Evolutionary conservation across 2,113 vertebrate genomes (phyloP).

Genomic region (Pica pica): DNA sequence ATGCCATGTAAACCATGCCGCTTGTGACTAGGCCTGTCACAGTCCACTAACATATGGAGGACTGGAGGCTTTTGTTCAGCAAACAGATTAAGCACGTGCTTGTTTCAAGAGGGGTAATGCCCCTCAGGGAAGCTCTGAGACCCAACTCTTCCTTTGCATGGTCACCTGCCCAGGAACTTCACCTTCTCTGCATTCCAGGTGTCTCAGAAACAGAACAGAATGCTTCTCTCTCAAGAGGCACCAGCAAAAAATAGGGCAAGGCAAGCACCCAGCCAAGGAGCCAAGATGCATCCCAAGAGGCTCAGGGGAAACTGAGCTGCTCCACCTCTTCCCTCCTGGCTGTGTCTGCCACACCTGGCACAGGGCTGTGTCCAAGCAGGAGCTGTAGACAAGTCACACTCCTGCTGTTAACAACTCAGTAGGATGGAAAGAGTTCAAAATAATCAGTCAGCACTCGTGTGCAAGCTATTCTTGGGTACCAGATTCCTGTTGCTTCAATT

Average conservation of each 20-base stretch:
- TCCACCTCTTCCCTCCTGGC: background rate
- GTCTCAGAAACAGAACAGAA: background rate
- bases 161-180: background rate
- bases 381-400: background rate
- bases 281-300: background rate
- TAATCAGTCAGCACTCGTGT: background rate
- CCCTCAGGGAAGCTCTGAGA: fast-evolving
- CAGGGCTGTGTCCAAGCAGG: background rate
- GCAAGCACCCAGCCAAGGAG: background rate
- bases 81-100: background rate
- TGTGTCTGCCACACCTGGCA: background rate
- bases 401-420: background rate
- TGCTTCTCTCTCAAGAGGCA: background rate
- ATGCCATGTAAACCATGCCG: background rate
- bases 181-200: background rate
- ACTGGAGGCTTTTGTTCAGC: background rate
- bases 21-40: background rate
- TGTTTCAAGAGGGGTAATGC: fast-evolving
- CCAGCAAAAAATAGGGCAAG: background rate
- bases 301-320: background rate
- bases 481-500: background rate
- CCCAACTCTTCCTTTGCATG: background rate
- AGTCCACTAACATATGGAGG: background rate
- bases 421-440: background rate
- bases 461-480: background rate